Percentiles rank a stretch among this genome's conserved stretches.
Conservation (phyloP, 2,113 vertebrate genomes). For the Eleginops maclovinus region DNA sequence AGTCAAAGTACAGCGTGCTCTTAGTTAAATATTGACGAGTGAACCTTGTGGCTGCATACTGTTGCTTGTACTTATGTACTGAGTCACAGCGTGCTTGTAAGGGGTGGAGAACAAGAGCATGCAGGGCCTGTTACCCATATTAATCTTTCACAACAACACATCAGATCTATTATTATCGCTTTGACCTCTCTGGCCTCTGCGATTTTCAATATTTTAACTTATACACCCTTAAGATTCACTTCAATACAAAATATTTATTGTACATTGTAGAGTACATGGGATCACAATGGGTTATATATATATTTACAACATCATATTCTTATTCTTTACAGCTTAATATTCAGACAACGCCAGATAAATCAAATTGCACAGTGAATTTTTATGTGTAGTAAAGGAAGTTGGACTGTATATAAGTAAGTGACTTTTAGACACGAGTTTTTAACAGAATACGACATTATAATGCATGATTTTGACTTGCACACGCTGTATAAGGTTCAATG, state of each 20-base stretch:
- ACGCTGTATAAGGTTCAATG: background rate
- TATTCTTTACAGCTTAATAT: slow-evolving; percentile 4
- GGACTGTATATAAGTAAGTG: slow-evolving; percentile 9
- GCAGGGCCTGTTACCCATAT: slow-evolving; percentile 49
- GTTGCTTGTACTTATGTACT: slow-evolving; percentile 36
- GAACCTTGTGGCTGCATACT: slow-evolving; percentile 36
- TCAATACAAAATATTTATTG: slow-evolving; percentile 54
- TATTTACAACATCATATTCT: slow-evolving; percentile 10
- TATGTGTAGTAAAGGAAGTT: slow-evolving; percentile 8
- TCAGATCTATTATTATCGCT: slow-evolving; percentile 67
- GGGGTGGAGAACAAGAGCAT: slow-evolving; percentile 34
- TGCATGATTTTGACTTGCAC: slow-evolving; percentile 24
- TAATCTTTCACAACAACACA: slow-evolving; percentile 67
- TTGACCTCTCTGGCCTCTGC: slow-evolving; percentile 50
- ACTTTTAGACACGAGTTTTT: slow-evolving; percentile 20
- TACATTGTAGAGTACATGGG: slow-evolving; percentile 21
- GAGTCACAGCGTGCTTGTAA: slow-evolving; percentile 44
- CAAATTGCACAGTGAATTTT: slow-evolving; percentile 7
- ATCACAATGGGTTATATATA: slow-evolving; percentile 19
- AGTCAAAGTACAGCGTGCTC: slow-evolving; percentile 45
- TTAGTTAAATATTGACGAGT: slow-evolving; percentile 68
- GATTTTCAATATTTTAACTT: background rate
- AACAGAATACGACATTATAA: slow-evolving; percentile 7
- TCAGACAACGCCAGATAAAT: slow-evolving; percentile 1
- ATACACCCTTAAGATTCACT: slow-evolving; percentile 35